Conservation (phyloP, 2,888 invertebrate genomes). For the Lasiommata megera region DNA sequence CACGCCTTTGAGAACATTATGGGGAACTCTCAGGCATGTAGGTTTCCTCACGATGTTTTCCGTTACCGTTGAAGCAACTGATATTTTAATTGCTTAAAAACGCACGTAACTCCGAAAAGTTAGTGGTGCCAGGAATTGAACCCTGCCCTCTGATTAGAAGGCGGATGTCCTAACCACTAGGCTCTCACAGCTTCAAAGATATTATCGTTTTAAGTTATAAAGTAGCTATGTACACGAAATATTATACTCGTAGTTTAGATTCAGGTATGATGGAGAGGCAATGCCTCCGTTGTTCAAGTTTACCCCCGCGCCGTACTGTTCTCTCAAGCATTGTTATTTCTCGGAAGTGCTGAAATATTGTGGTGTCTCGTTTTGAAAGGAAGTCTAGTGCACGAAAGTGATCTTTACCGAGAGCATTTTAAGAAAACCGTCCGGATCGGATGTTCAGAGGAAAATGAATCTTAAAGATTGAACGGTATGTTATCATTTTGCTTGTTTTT, state of each 20-base stretch:
- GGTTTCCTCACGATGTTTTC: too few species aligned
- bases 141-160: too few species aligned
- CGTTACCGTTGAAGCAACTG: too few species aligned
- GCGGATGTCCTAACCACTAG: too few species aligned
- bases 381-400: constrained; percentile 54
- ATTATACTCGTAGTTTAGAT: constrained; percentile 44
- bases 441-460: constrained; percentile 43
- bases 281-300: constrained; percentile 59
- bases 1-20: too few species aligned
- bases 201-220: too few species aligned
- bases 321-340: constrained; percentile 73
- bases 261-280: constrained; percentile 60
- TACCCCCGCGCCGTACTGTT: constrained; percentile 52
- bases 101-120: too few species aligned
- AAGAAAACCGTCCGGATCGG: constrained; percentile 52
- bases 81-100: too few species aligned
- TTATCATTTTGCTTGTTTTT: constrained; percentile 36
- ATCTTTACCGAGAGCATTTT: constrained; percentile 53
- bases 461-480: constrained; percentile 37
- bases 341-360: constrained; percentile 73
- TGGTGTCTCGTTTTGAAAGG: constrained; percentile 53
- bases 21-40: too few species aligned
- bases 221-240: constrained; percentile 24
- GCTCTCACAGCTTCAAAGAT: too few species aligned
- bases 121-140: too few species aligned